Base-by-base conservation (phyloP, 2,113 vertebrate species). In the Cyanoramphus novaezelandiae region DNA sequence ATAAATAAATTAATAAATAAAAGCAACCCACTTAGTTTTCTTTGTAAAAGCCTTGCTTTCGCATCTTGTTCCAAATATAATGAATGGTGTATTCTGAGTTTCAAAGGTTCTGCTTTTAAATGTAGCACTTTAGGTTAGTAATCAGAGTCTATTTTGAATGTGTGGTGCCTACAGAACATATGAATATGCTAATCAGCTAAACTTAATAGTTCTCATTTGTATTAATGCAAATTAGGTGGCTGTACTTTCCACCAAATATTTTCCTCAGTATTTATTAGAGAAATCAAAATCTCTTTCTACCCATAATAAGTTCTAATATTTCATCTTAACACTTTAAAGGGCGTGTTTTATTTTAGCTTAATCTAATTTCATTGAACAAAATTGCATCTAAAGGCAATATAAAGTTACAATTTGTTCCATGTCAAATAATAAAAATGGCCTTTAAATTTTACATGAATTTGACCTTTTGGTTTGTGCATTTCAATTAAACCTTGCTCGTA, bases 381-480 rank as follows among this genome's bases (percentile, higher is more conserved):
- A 97, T 97, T 98, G 95, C 94, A 97, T 98, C 97, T 98, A 98
- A 98, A 97, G 95, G 97, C 97, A 97, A 97, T 97, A 98, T 96
- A 98, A 98, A 98, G 95, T 97, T 97, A 98, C 97, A 98, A 97
- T 97, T 98, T 98, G 96, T 98, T 97, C 96, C 95, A 95, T 97
- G 96, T 97, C 97, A 98, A 98, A 98, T 97, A 98, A 97, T 98
- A 98, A 98, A 98, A 98, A 97, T 96, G 95, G 95, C 96, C 96
- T 98, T 98, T 98, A 97, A 98, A 98, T 98, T 98, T 98, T 98
- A 98, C 98, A 98, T 97, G 82, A 97, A 96, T 98, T 97, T 98
- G 97, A 98, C 97, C 97, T 98, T 96, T 98, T 97, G 92, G 91
- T 97, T 98, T 98, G 97, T 97, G 96, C 96, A 82, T 98, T 98